Conservation (phyloP, 2,797 vertebrate genomes). For the Gymnodraco acuticeps region DNA sequence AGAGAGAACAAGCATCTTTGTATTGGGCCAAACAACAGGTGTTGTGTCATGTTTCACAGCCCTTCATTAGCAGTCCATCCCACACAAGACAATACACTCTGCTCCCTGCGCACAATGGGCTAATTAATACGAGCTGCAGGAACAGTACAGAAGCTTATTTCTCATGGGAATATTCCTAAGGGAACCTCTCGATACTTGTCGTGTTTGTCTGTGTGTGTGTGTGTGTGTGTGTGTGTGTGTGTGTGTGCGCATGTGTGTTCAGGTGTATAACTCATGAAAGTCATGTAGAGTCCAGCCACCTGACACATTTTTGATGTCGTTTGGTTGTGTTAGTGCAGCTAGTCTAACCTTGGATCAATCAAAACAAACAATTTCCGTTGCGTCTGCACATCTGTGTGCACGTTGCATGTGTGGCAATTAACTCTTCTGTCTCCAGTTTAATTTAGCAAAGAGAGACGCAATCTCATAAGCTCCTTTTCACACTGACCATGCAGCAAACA, state of each 20-base stretch:
- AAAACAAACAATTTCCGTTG: constrained; percentile 24
- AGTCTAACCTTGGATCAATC: constrained; percentile 7
- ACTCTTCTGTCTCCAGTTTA: background rate
- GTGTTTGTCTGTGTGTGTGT: constrained; percentile 14
- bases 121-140: constrained; percentile 69
- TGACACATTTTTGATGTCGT: constrained; percentile 17
- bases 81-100: constrained; percentile 67
- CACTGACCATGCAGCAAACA: background rate
- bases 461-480: background rate
- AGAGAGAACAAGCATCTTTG: constrained; percentile 68
- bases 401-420: constrained; percentile 15
- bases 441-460: too few relatives aligned
- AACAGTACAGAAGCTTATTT: constrained; percentile 50
- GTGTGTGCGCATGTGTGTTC: constrained; percentile 9
- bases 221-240: constrained; percentile 6
- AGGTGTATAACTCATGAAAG: constrained; percentile 14
- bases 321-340: background rate
- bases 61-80: constrained; percentile 60
- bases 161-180: constrained; percentile 58
- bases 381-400: constrained; percentile 26
- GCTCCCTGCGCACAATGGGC: constrained; percentile 46
- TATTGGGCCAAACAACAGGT: constrained; percentile 73
- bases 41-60: constrained; percentile 74
- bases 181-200: constrained; percentile 32
- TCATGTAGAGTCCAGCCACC: constrained; percentile 11